Percentiles rank a stretch among this genome's conserved stretches.
Conservation (phyloP, 2,113 vertebrate species). For the Gymnarchus niloticus region DNA sequence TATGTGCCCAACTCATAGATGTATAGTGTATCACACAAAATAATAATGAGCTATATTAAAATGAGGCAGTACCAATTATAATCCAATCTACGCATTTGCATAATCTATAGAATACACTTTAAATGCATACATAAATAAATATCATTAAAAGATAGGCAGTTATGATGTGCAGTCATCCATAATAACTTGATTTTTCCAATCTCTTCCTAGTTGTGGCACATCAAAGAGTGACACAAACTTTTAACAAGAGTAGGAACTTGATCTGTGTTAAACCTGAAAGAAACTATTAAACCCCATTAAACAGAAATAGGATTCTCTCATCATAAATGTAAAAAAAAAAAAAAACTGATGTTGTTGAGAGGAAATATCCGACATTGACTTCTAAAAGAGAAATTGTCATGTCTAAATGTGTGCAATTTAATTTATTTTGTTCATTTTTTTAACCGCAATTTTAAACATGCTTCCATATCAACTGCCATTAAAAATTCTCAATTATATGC, state of each 20-base stretch:
- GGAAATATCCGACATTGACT: constrained; percentile 22
- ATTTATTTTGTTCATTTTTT: constrained; percentile 18
- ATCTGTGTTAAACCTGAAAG: constrained; percentile 17
- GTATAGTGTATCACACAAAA: background rate
- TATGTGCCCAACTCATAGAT: background rate
- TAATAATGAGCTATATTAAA: background rate
- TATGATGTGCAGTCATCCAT: background rate
- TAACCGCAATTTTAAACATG: constrained; percentile 24
- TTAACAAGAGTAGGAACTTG: background rate
- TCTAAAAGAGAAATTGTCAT: constrained; percentile 15
- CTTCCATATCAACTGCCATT: constrained; percentile 10
- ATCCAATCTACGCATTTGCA: background rate
- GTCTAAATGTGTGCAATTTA: constrained; percentile 3
- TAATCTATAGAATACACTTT: background rate
- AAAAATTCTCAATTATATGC: constrained; percentile 23
- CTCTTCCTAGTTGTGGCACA: background rate
- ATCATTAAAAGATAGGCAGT: background rate
- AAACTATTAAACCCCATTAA: constrained; percentile 17
- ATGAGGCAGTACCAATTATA: background rate
- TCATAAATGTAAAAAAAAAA: constrained; percentile 30
- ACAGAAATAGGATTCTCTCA: constrained; percentile 25
- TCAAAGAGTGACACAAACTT: background rate
- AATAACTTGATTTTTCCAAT: background rate
- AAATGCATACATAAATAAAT: background rate
- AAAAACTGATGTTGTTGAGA: constrained; percentile 15